Evolutionary conservation across 2,797 vertebrate species (phyloP).

Genomic region (Poeciliopsis paucimaculata): DNA sequence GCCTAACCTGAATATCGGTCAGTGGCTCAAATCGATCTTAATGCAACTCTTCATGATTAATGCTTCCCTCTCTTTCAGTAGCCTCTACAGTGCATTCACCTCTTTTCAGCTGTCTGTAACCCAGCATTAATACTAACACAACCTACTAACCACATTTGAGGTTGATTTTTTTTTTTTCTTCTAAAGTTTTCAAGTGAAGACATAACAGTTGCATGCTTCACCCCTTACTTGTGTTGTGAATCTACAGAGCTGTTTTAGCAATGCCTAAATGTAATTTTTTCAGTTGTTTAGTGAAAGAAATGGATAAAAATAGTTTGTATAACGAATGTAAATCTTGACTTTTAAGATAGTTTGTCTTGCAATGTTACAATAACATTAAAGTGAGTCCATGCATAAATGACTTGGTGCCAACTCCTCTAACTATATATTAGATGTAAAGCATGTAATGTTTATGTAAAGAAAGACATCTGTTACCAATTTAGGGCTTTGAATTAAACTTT

Average conservation of each 20-base stretch:
- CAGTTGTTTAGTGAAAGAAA: background rate
- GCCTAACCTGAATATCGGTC: constrained; percentile 83
- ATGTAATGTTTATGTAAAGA: background rate
- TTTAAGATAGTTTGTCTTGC: no score
- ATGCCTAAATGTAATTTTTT: background rate
- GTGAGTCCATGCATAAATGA: background rate
- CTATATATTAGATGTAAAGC: background rate
- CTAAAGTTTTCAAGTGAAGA: background rate
- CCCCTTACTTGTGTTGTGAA: constrained; percentile 8
- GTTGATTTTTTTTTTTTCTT: background rate
- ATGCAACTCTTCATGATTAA: constrained; percentile 65
- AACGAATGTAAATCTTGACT: background rate
- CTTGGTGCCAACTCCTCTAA: background rate
- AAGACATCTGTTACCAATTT: background rate
- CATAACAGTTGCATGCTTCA: constrained; percentile 31
- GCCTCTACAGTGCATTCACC: constrained; percentile 23
- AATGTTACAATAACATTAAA: no score
- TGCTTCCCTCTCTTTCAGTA: constrained; percentile 59
- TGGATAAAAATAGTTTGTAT: background rate
- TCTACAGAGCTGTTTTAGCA: constrained; percentile 1
- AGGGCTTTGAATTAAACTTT: background rate
- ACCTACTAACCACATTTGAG: constrained; percentile 12
- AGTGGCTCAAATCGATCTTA: constrained; percentile 78
- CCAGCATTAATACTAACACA: constrained; percentile 3
- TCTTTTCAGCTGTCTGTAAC: constrained; percentile 16